A percentile compares a stretch with the other conserved stretches of the same genome.
Evolutionary conservation across 1,140 invertebrate species (phyloP).

Genomic region (Hetaerina americana): DNA sequence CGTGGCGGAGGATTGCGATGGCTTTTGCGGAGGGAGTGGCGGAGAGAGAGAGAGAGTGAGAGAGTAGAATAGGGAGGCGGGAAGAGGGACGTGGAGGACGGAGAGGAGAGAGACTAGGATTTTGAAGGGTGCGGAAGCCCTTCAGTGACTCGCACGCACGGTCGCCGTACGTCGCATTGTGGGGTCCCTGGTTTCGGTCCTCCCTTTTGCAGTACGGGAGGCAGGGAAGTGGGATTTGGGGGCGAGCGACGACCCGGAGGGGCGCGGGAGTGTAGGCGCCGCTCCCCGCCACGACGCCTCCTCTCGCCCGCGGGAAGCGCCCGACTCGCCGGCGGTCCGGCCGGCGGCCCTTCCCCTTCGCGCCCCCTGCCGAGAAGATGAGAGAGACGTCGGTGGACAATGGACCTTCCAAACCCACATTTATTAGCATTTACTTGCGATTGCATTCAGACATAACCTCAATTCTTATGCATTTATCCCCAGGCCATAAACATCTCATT

Average conservation of each 20-base stretch:
- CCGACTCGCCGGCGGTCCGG: too few species aligned
- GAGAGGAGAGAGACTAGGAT: neutral
- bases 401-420: too few species aligned
- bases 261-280: neutral
- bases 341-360: too few species aligned
- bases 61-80: neutral
- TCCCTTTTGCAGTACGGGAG: too few species aligned
- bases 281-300: neutral
- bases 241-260: neutral
- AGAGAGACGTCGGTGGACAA: too few species aligned
- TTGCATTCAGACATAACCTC: too few species aligned
- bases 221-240: neutral
- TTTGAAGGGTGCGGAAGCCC: neutral
- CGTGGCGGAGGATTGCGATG: too few species aligned
- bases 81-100: neutral
- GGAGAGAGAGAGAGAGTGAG: neutral
- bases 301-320: too few species aligned
- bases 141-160: neutral
- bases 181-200: neutral
- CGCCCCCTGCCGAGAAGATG: too few species aligned
- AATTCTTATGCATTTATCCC: too few species aligned
- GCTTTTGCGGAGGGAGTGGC: neutral
- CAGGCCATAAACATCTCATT: too few species aligned
- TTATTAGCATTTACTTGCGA: too few species aligned
- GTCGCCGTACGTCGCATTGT: neutral